Evolutionary conservation across 2,888 invertebrate genomes (phyloP).

Genomic region (Ophion ellenae): DNA sequence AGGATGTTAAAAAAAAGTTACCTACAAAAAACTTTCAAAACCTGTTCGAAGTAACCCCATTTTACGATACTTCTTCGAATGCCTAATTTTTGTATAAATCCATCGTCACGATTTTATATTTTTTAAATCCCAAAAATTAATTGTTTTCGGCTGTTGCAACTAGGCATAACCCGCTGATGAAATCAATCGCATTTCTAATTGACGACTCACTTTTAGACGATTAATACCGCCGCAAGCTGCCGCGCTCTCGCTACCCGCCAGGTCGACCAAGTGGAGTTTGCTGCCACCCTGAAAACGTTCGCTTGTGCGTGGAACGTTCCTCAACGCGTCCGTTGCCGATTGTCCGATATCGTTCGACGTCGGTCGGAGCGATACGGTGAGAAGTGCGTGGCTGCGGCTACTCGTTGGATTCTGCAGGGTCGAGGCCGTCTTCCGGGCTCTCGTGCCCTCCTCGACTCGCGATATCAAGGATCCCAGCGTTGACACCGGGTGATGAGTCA

Average conservation of each 20-base stretch:
- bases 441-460: slow-evolving; percentile 87
- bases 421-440: slow-evolving; percentile 88
- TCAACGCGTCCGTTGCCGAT: slow-evolving; percentile 73
- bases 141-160: too few species aligned
- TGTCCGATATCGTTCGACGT: slow-evolving; percentile 87
- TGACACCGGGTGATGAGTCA: slow-evolving; percentile 87
- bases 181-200: slow-evolving; percentile 47
- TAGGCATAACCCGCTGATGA: slow-evolving; percentile 6
- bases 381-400: slow-evolving; percentile 90
- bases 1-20: too few species aligned
- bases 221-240: slow-evolving; percentile 82
- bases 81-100: too few species aligned
- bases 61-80: too few species aligned
- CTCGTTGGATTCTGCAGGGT: slow-evolving; percentile 90
- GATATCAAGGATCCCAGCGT: slow-evolving; percentile 86
- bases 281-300: slow-evolving; percentile 86
- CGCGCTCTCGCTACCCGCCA: slow-evolving; percentile 89
- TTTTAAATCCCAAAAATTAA: too few species aligned
- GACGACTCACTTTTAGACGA: slow-evolving; percentile 82
- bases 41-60: too few species aligned
- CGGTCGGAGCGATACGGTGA: slow-evolving; percentile 87
- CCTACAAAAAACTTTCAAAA: too few species aligned
- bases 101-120: too few species aligned
- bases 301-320: slow-evolving; percentile 78
- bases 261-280: slow-evolving; percentile 87